Percentiles rank a stretch among this genome's conserved stretches.
phyloP scores from a whole-genome alignment of 2,797 vertebrate genomes.

The Tauraco hartlaubi region DNA sequence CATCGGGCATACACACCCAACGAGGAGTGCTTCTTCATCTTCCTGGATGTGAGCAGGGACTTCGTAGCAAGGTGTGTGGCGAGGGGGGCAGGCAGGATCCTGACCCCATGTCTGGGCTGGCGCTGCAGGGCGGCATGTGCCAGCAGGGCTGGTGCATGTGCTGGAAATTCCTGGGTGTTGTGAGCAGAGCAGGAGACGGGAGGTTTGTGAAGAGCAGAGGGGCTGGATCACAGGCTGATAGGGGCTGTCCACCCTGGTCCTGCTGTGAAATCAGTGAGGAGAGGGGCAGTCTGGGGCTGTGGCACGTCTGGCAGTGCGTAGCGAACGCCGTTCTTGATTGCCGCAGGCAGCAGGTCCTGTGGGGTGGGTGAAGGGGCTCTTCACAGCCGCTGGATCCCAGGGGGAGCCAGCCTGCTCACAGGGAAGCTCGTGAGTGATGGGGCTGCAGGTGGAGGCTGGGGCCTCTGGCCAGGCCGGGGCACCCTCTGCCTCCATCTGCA shows the following conservation, averaged over 20 bases:
- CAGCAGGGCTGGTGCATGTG: not conserved
- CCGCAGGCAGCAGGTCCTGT: not conserved
- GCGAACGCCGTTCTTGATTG: not conserved
- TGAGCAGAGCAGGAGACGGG: not conserved
- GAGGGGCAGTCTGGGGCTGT: not conserved
- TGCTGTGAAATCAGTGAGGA: not conserved
- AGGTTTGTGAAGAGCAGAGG: not conserved
- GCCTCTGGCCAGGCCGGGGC: not conserved
- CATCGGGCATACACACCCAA: slow-evolving; percentile 96
- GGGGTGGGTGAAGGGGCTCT: not conserved
- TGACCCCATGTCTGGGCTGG: rapidly evolving
- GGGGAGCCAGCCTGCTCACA: not conserved
- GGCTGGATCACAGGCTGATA: not conserved
- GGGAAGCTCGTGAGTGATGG: not conserved
- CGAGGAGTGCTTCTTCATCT: slow-evolving; percentile 98
- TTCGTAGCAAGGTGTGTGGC: slow-evolving; percentile 92
- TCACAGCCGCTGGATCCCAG: not conserved
- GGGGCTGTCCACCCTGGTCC: not conserved
- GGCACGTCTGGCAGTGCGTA: not conserved
- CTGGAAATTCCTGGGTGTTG: not conserved
- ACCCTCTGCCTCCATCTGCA: rapidly evolving
- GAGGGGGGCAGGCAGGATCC: not conserved
- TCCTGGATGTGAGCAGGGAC: slow-evolving; percentile 96
- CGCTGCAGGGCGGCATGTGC: rapidly evolving
- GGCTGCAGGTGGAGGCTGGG: not conserved